phyloP scores from a whole-genome alignment of 2,797 vertebrate genomes.

The Falco columbarius region DNA sequence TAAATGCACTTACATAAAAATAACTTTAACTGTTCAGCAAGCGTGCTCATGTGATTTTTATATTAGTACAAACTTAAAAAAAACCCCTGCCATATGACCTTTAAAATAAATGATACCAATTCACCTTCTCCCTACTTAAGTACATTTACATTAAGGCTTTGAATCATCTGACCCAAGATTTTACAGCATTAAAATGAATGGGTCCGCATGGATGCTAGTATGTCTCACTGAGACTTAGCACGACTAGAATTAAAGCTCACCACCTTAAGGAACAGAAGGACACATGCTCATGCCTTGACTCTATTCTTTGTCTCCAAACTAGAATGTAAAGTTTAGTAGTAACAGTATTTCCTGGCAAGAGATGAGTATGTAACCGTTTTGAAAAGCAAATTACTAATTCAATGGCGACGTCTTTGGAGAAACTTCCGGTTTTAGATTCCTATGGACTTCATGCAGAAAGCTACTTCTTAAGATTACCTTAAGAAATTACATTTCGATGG shows the following conservation, averaged over 20 bases:
- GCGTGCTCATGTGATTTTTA: constrained; percentile 70
- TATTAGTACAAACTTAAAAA: constrained; percentile 68
- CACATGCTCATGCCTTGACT: constrained; percentile 64
- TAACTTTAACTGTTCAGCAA: constrained; percentile 70
- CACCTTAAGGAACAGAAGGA: constrained; percentile 75
- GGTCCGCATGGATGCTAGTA: constrained; percentile 44
- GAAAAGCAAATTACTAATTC: constrained; percentile 54
- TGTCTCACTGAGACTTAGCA: constrained; percentile 69
- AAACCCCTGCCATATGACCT: constrained; percentile 21
- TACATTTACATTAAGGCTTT: constrained; percentile 83
- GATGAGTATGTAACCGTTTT: constrained; percentile 69
- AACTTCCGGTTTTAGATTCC: constrained; percentile 63
- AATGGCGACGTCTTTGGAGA: constrained; percentile 79
- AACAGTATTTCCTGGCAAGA: constrained; percentile 76
- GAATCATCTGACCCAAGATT: constrained; percentile 76
- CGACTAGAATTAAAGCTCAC: constrained; percentile 75
- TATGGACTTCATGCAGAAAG: constrained; percentile 76
- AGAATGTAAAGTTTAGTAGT: constrained; percentile 65
- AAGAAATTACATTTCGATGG: constrained; percentile 62
- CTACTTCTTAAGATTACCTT: constrained; percentile 68
- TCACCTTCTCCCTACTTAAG: constrained; percentile 67
- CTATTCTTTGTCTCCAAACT: constrained; percentile 23
- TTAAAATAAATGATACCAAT: constrained; percentile 54
- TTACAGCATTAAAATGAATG: constrained; percentile 57
- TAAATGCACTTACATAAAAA: constrained; percentile 77